These are phyloP conservation scores for Ephydatia muelleri DNA, from an alignment of 37 sponge, comb jelly and placozoan genomes.

Conservation along the genomic window DNA sequence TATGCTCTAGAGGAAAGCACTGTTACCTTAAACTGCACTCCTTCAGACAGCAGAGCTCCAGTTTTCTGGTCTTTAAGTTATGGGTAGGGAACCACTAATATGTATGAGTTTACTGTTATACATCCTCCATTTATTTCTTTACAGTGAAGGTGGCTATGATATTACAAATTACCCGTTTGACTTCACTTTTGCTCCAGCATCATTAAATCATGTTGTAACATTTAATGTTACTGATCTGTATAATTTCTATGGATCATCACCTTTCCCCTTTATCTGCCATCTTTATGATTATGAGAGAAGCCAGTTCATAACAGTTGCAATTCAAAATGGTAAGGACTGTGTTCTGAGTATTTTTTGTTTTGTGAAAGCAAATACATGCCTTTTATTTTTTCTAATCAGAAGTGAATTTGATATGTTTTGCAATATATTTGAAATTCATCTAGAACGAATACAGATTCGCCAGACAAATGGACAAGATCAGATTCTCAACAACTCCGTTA, in stretches of 20 bases:
- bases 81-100: not conserved
- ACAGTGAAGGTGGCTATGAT: not conserved
- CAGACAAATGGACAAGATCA: not conserved
- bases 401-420: no score
- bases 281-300: not conserved
- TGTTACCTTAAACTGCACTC: not conserved
- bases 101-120: not conserved
- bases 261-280: not conserved
- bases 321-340: not conserved
- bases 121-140: not conserved
- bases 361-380: no score
- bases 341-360: no score
- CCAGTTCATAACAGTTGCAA: not conserved
- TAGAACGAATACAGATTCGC: not conserved
- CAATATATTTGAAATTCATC: no score
- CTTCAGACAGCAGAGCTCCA: not conserved
- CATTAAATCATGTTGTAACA: not conserved
- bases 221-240: not conserved
- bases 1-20: not conserved
- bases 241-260: not conserved
- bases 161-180: not conserved
- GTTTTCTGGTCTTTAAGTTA: not conserved
- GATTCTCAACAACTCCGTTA: not conserved
- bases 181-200: not conserved
- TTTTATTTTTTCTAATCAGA: no score